A percentile compares a stretch with the other conserved stretches of the same genome.
Conservation (phyloP, 1,140 invertebrate genomes). For the Colletes latitarsis region DNA sequence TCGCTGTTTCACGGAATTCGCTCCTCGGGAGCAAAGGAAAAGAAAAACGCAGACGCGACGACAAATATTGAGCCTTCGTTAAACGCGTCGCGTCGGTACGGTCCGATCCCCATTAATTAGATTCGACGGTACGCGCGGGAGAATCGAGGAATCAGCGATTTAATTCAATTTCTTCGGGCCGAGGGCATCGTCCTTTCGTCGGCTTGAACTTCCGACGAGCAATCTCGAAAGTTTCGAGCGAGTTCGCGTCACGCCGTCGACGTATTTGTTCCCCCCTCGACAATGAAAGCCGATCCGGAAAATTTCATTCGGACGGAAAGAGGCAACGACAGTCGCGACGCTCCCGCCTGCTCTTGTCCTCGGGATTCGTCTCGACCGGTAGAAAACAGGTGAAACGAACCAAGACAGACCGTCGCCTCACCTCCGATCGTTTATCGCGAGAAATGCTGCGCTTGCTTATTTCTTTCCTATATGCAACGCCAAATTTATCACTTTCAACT, state of each 20-base stretch:
- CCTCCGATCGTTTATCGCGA: too few species aligned
- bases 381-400: not conserved
- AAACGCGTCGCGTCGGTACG: slow-evolving; percentile 33
- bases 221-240: slow-evolving; percentile 53
- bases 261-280: slow-evolving; percentile 52
- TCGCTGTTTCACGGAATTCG: not conserved
- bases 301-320: slow-evolving; percentile 41
- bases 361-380: not conserved
- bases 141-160: slow-evolving; percentile 57
- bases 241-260: slow-evolving; percentile 27
- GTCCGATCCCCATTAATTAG: slow-evolving; percentile 32
- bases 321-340: slow-evolving; percentile 4
- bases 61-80: slow-evolving; percentile 49
- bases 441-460: too few species aligned
- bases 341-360: not conserved
- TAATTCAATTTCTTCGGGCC: slow-evolving; percentile 49
- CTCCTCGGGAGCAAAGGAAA: not conserved
- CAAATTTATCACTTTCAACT: too few species aligned
- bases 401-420: not conserved
- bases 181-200: not conserved
- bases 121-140: slow-evolving; percentile 27
- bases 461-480: too few species aligned
- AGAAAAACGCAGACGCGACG: slow-evolving; percentile 14
- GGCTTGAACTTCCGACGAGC: slow-evolving; percentile 23
- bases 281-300: slow-evolving; percentile 54